Evolutionary conservation across 1,140 invertebrate species (phyloP), one percentile per base, ranked within the genome.

Genomic region (Diachasma alloeum): DNA sequence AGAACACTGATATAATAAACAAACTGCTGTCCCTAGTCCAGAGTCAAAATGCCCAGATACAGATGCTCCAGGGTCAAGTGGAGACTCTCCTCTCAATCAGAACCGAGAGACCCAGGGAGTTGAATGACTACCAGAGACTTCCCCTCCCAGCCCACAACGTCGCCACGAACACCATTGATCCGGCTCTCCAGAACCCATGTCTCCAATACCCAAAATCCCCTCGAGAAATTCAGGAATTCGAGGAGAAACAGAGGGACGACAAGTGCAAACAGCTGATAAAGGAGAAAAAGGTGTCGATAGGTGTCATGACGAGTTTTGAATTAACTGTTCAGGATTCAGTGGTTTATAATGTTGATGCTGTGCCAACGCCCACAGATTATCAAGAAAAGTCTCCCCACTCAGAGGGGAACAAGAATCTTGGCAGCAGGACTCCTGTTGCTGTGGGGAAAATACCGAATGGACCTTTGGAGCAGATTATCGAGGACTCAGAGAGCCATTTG

Each of bases 301-400:
- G 93, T 76, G 92, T 94, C 10, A 93, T 93, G 91, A 93, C 93
- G 3, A 94, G 93, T 86, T 93, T 93, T 87, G 93, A 94, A 86
- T 90, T 93, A 76, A 92, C 91, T 2, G 86, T 93, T n/a, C 86
- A 90, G 72, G 89, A 90, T 59, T 88, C 81, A 80, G 87, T 84
- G 31, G 74, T 90, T 89, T 77, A 90, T 10, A 76, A 74, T 17
- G 39, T 24, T 0, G 59, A 72, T 59, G 75, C 1, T 31, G 31
- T 31, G 66, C 53, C 13, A 46, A 15, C 17, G 71, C 66, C 15
- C 44, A 63, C n/a, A 5, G 46, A 44, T 48, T 39, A 22, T 24
- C 22, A 22, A 13, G n/a, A 39, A 9, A 59, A 73, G 4, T 36
- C 19, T 22, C 10, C n/a, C 31, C 48, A 63, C 13, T 36, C 46